phyloP scores from a whole-genome alignment of 37 sponge, comb jelly and placozoan species.

The Beroe forskalii region DNA sequence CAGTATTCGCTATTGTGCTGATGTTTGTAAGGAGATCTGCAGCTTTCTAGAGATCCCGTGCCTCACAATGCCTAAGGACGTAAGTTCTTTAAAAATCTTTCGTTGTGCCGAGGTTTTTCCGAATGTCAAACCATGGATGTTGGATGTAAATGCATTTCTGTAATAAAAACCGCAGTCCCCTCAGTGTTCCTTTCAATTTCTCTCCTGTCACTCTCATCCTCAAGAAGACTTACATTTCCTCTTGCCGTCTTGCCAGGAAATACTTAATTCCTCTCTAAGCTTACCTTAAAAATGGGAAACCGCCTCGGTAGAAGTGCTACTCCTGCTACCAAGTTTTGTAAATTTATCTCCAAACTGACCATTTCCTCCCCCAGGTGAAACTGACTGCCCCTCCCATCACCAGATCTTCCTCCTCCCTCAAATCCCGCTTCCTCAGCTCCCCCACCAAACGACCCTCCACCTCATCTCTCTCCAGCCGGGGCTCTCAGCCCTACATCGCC shows the following conservation, averaged over 20 bases:
- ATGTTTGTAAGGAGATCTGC: conserved; percentile 34
- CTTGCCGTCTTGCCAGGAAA: background rate
- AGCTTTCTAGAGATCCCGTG: background rate
- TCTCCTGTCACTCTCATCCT: background rate
- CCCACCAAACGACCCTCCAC: background rate
- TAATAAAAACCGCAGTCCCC: too few relatives aligned
- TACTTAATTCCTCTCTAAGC: background rate
- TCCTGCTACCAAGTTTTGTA: too few relatives aligned
- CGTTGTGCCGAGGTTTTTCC: too few relatives aligned
- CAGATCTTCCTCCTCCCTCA: background rate
- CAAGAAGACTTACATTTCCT: too few relatives aligned
- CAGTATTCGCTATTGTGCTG: conserved; percentile 17
- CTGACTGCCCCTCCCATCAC: background rate
- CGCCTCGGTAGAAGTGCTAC: too few relatives aligned
- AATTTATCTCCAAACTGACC: too few relatives aligned
- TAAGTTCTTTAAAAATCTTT: background rate
- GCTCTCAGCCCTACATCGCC: background rate
- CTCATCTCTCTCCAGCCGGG: too few relatives aligned
- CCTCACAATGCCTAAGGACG: conserved; percentile 27
- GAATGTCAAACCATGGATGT: too few relatives aligned
- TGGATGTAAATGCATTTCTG: too few relatives aligned
- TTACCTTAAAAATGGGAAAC: too few relatives aligned
- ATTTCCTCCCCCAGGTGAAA: background rate
- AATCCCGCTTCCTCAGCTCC: background rate
- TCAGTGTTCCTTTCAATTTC: too few relatives aligned